Conservation (phyloP, 1,140 invertebrate genomes). For the Radopholus similis region DNA sequence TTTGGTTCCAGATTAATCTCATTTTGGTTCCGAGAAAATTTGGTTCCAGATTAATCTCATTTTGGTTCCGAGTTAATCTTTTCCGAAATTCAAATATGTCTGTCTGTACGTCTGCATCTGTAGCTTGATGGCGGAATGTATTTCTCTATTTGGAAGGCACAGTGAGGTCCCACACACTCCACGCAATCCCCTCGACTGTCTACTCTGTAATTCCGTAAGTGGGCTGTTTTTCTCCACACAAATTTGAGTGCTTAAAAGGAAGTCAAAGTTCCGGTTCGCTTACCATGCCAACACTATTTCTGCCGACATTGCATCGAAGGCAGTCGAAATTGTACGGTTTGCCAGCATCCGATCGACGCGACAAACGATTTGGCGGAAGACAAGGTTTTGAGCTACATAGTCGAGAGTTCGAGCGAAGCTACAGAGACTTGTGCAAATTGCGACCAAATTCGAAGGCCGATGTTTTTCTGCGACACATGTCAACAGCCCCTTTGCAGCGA, state of each 20-base stretch:
- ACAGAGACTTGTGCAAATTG: constrained; percentile 58
- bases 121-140: background rate
- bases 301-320: constrained; percentile 21
- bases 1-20: background rate
- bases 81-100: background rate
- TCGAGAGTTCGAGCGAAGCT: constrained; percentile 50
- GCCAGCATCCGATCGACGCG: background rate
- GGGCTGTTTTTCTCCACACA: background rate
- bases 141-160: background rate
- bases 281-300: constrained; percentile 32
- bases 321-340: background rate
- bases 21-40: no score
- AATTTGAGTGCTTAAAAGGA: constrained; percentile 20
- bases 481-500: constrained; percentile 53
- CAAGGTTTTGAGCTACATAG: constrained; percentile 40
- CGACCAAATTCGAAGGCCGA: constrained; percentile 48
- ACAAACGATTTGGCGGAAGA: background rate
- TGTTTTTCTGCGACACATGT: constrained; percentile 59
- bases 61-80: background rate
- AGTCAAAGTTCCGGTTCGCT: constrained; percentile 18
- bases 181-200: constrained; percentile 4
- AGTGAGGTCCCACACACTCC: background rate
- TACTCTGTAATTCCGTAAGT: constrained; percentile 9
- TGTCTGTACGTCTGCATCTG: background rate
- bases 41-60: background rate